A percentile compares a stretch with the other conserved stretches of the same genome.
Evolutionary conservation across 1,140 invertebrate species (phyloP).

Genomic region (Meloidogyne floridensis): DNA sequence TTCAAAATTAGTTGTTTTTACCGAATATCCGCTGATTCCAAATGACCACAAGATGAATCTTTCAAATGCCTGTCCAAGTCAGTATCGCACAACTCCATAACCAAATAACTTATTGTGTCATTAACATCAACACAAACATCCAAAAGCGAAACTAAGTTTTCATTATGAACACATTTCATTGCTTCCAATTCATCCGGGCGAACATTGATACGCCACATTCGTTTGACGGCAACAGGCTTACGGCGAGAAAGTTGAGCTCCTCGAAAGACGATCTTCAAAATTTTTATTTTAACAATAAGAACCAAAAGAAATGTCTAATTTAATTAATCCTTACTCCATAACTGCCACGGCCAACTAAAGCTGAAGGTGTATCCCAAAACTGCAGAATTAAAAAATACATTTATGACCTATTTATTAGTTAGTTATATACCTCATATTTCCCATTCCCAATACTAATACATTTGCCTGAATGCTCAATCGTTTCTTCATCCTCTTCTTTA

Average conservation of each 20-base stretch:
- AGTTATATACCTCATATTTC: constrained; percentile 7
- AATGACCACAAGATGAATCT: constrained; percentile 24
- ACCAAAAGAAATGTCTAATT: background rate
- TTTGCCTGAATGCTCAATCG: constrained; percentile 12
- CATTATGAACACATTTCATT: constrained; percentile 44
- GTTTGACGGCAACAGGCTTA: constrained; percentile 43
- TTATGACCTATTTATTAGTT: background rate
- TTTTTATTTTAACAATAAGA: background rate
- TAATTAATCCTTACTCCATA: constrained; percentile 41
- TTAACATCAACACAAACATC: constrained; percentile 56
- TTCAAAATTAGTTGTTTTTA: constrained; percentile 20
- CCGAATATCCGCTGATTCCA: constrained; percentile 34
- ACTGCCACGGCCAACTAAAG: constrained; percentile 49
- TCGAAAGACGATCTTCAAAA: constrained; percentile 24
- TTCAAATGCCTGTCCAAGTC: constrained; percentile 57
- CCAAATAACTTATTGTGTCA: constrained; percentile 47
- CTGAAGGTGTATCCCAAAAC: constrained; percentile 40
- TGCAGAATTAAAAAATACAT: constrained; percentile 28
- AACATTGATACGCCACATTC: constrained; percentile 37
- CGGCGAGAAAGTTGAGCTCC: constrained; percentile 1
- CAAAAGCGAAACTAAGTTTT: constrained; percentile 50
- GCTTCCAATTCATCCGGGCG: constrained; percentile 46
- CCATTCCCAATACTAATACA: constrained; percentile 11
- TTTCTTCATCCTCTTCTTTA: background rate
- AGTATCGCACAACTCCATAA: constrained; percentile 60